Percentiles rank a stretch among this genome's conserved stretches.
Conservation (phyloP, 2,113 vertebrate genomes). For the Gasterosteus aculeatus region DNA sequence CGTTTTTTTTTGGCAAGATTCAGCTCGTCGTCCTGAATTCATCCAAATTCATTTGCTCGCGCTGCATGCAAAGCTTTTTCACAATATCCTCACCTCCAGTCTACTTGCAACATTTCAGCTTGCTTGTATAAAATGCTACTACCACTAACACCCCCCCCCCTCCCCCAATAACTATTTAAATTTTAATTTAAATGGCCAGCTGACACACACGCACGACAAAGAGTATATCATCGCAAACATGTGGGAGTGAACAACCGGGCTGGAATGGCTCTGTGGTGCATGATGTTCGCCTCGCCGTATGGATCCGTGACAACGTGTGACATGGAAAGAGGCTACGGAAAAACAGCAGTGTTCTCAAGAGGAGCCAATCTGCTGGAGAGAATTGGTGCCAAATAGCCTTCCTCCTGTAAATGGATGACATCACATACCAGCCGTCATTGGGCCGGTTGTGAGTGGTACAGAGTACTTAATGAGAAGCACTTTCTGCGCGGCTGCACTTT, state of each 20-base stretch:
- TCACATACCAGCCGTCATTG: slow-evolving; percentile 13
- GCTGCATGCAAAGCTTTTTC: slow-evolving; percentile 59
- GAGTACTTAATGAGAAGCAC: slow-evolving; percentile 40
- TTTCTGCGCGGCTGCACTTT: slow-evolving; percentile 42
- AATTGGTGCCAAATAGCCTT: slow-evolving; percentile 42
- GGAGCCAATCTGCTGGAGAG: slow-evolving; percentile 27
- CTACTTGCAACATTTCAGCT: slow-evolving; percentile 60
- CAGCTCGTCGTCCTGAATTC: slow-evolving; percentile 28
- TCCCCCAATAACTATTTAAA: slow-evolving; percentile 70
- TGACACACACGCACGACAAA: slow-evolving; percentile 61
- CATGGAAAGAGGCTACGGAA: slow-evolving; percentile 47
- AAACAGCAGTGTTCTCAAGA: slow-evolving; percentile 30
- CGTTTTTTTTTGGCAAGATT: slow-evolving; percentile 32
- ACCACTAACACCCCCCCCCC: slow-evolving; percentile 43
- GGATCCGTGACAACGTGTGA: slow-evolving; percentile 60
- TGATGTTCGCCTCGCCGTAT: slow-evolving; percentile 57
- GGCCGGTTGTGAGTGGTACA: slow-evolving; percentile 32
- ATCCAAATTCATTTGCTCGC: slow-evolving; percentile 30
- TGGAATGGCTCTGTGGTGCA: slow-evolving; percentile 61
- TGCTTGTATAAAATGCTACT: slow-evolving; percentile 56
- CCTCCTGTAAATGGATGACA: slow-evolving; percentile 43
- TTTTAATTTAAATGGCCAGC: slow-evolving; percentile 74
- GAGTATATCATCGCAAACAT: slow-evolving; percentile 70
- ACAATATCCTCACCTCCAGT: slow-evolving; percentile 34
- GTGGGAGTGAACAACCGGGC: slow-evolving; percentile 40